phyloP scores from a whole-genome alignment of 2,113 vertebrate species.

The Otus sunia region DNA sequence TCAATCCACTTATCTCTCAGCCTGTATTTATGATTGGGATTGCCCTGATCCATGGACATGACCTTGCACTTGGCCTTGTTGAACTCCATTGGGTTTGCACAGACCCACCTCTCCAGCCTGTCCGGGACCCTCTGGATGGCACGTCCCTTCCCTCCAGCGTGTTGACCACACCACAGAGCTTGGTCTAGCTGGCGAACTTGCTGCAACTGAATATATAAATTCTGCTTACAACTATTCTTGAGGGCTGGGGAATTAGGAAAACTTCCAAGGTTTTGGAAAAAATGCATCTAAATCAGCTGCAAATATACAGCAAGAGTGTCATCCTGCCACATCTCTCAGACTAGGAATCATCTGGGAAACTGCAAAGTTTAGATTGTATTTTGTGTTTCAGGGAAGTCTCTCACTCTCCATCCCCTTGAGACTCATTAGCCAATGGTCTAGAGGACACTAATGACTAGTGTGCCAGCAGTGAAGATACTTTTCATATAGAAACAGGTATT shows the following conservation, averaged over 20 bases:
- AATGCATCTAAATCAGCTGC: neutral
- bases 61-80: too few relatives aligned
- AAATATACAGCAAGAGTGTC: neutral
- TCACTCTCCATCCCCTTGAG: neutral
- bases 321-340: neutral
- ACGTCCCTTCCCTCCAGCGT: too few relatives aligned
- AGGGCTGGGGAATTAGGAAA: neutral
- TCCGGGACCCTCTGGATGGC: too few relatives aligned
- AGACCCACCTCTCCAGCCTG: too few relatives aligned
- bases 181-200: too few relatives aligned
- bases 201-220: too few relatives aligned
- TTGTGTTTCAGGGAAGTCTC: neutral
- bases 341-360: neutral
- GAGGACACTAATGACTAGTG: neutral
- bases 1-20: too few relatives aligned
- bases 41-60: too few relatives aligned
- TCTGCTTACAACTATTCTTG: neutral
- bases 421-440: neutral
- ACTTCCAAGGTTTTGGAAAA: neutral
- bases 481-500: too few relatives aligned
- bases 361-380: neutral
- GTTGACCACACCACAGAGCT: too few relatives aligned
- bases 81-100: too few relatives aligned
- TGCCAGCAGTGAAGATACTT: neutral
- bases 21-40: too few relatives aligned